phyloP scores from a whole-genome alignment of 2,888 invertebrate species.

The Watsonalla binaria region DNA sequence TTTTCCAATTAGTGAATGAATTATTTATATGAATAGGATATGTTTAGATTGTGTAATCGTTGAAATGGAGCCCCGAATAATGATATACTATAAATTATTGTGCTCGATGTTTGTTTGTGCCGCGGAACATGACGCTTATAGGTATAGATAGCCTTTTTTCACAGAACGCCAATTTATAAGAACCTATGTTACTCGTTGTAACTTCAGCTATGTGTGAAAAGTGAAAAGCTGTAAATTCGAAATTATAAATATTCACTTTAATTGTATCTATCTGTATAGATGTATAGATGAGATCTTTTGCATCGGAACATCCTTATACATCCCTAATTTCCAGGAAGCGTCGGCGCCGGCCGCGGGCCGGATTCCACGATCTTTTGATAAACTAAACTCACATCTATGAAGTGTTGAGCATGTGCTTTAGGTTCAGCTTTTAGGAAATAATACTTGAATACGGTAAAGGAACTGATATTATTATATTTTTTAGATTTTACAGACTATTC shows the following conservation, averaged over 20 bases:
- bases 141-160: too few species aligned
- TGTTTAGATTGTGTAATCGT: slow-evolving; percentile 2
- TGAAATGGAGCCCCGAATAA: too few species aligned
- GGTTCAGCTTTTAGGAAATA: slow-evolving; percentile 7
- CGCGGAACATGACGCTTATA: too few species aligned
- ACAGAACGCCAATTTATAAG: too few species aligned
- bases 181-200: too few species aligned
- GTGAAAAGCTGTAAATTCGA: too few species aligned
- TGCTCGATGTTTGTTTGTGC: too few species aligned
- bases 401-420: slow-evolving; percentile 9
- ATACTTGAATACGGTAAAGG: too few species aligned
- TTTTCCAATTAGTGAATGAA: not conserved
- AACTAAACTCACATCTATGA: slow-evolving; percentile 21
- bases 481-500: not conserved
- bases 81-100: too few species aligned
- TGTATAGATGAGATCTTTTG: not conserved
- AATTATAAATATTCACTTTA: too few species aligned
- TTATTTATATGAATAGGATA: not conserved
- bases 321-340: slow-evolving; percentile 75
- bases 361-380: slow-evolving; percentile 69
- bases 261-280: too few species aligned
- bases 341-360: slow-evolving; percentile 66
- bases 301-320: slow-evolving; percentile 41
- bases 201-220: too few species aligned
- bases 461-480: slow-evolving; percentile 3